These are phyloP conservation scores for Dione vanillae DNA, from an alignment of 2,888 invertebrate genomes.

Conservation along the genomic window DNA sequence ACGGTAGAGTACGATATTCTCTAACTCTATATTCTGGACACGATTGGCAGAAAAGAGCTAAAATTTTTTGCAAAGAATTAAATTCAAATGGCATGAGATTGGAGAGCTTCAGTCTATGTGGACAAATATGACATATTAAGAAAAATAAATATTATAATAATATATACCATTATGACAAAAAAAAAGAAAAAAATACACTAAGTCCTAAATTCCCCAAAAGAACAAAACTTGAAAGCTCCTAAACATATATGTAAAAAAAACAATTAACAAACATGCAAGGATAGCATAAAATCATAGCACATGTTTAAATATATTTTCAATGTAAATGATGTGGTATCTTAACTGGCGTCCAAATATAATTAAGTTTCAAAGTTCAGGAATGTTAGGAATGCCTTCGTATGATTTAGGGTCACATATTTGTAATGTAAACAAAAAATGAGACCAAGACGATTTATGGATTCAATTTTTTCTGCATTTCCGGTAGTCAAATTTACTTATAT, in stretches of 20 bases:
- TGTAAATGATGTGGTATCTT: conserved; percentile 70
- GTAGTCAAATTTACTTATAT: background rate
- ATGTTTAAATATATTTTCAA: conserved; percentile 46
- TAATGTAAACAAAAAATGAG: conserved; percentile 30
- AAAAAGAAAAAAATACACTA: no score
- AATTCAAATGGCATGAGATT: no score
- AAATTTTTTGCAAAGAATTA: no score
- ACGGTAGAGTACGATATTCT: no score
- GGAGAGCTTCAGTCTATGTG: no score
- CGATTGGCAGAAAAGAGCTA: no score
- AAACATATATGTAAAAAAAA: conserved; percentile 16
- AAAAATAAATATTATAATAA: no score
- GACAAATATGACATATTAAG: no score
- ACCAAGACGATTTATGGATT: background rate
- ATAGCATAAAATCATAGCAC: conserved; percentile 33
- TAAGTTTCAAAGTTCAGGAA: conserved; percentile 49
- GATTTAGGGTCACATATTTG: conserved; percentile 59
- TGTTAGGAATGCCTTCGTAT: conserved; percentile 60
- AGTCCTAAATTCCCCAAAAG: background rate
- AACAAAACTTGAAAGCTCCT: background rate
- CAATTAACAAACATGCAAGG: conserved; percentile 38
- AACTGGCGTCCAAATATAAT: conserved; percentile 62
- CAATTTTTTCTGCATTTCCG: conserved; percentile 12
- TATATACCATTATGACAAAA: no score
- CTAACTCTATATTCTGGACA: no score